Evolutionary conservation across 2,797 vertebrate species (phyloP).

Genomic region (Halcyon smyrnensis): DNA sequence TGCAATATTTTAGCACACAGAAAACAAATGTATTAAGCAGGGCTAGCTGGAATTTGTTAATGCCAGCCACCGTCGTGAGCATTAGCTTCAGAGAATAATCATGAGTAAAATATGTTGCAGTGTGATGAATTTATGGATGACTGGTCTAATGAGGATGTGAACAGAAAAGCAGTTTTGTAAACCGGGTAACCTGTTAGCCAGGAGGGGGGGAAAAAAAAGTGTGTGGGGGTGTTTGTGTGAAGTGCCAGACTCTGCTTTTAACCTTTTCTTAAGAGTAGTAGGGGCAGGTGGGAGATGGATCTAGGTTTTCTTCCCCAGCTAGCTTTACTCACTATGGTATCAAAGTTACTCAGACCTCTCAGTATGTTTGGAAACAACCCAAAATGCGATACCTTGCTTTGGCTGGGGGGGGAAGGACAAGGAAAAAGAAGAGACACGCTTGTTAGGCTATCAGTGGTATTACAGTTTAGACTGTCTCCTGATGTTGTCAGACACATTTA

Average conservation of each 20-base stretch:
- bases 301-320: neutral
- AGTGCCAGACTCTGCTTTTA: neutral
- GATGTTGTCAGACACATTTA: neutral
- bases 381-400: neutral
- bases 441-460: neutral
- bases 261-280: neutral
- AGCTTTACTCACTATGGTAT: neutral
- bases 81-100: neutral
- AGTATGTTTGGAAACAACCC: neutral
- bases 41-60: neutral
- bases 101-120: neutral
- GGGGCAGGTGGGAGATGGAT: neutral
- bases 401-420: neutral
- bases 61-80: neutral
- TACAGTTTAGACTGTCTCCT: neutral
- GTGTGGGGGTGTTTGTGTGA: no score
- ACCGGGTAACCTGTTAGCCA: neutral
- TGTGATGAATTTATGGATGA: neutral
- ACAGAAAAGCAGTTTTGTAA: neutral
- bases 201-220: neutral
- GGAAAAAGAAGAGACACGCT: neutral
- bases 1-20: neutral
- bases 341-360: neutral
- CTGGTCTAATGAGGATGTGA: neutral
- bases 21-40: neutral